These are phyloP conservation scores for Euplagia quadripunctaria DNA, from an alignment of 2,888 invertebrate species.

Conservation along the genomic window DNA sequence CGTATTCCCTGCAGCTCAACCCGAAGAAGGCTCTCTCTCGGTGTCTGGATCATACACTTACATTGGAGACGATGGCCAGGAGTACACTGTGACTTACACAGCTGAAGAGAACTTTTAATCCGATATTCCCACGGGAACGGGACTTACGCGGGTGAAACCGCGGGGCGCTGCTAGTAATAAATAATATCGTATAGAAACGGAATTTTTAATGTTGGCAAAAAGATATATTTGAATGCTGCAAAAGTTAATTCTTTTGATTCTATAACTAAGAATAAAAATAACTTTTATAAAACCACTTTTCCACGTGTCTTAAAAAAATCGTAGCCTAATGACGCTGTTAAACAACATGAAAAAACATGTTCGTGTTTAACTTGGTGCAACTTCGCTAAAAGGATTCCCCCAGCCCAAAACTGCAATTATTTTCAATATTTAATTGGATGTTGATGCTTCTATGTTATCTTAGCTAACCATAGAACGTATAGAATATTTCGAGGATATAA, in stretches of 20 bases:
- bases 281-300: neutral
- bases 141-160: no score
- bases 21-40: slow-evolving; percentile 78
- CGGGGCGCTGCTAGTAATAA: no score
- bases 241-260: neutral
- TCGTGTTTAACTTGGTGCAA: neutral
- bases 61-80: slow-evolving; percentile 79
- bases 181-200: no score
- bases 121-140: no score
- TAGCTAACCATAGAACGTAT: neutral
- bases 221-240: neutral
- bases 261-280: neutral
- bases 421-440: neutral
- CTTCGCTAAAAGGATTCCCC: neutral
- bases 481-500: no score
- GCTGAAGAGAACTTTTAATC: slow-evolving; percentile 82
- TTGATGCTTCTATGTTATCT: neutral
- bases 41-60: slow-evolving; percentile 80
- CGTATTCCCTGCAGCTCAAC: slow-evolving; percentile 70
- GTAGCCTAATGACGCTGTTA: neutral
- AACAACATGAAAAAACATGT: neutral
- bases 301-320: no score
- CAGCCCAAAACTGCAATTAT: neutral
- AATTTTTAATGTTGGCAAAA: no score
- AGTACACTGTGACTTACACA: slow-evolving; percentile 77